Evolutionary conservation across 2,888 invertebrate genomes (phyloP).

Genomic region (Latrodectus elegans): DNA sequence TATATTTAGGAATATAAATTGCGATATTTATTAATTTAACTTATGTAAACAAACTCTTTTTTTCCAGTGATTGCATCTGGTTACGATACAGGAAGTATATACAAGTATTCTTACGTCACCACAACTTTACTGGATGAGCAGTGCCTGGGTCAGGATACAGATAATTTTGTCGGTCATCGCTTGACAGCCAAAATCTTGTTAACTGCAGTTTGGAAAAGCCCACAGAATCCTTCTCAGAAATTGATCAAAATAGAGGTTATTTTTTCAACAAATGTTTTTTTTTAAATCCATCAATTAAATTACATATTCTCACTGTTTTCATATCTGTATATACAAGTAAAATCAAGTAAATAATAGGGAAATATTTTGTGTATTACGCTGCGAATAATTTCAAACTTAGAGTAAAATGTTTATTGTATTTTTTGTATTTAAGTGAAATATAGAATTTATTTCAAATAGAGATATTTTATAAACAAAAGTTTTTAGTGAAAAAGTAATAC

Average conservation of each 20-base stretch:
- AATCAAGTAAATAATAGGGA: background rate
- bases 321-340: background rate
- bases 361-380: no score
- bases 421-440: no score
- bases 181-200: constrained; percentile 29
- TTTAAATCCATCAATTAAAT: background rate
- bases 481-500: no score
- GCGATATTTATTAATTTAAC: no score
- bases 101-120: constrained; percentile 52
- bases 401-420: no score
- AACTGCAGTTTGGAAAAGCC: constrained; percentile 36
- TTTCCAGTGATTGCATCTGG: constrained; percentile 14
- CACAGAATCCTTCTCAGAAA: constrained; percentile 16
- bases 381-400: no score
- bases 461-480: no score
- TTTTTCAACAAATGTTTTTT: background rate
- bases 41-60: background rate
- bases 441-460: no score
- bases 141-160: background rate
- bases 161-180: constrained; percentile 18
- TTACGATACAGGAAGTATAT: constrained; percentile 26
- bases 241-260: constrained; percentile 51
- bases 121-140: constrained; percentile 31
- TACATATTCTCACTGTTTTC: background rate
- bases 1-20: no score